These are phyloP conservation scores for Shargacucullia verbasci DNA, from an alignment of 2,888 invertebrate genomes.

Conservation along the genomic window DNA sequence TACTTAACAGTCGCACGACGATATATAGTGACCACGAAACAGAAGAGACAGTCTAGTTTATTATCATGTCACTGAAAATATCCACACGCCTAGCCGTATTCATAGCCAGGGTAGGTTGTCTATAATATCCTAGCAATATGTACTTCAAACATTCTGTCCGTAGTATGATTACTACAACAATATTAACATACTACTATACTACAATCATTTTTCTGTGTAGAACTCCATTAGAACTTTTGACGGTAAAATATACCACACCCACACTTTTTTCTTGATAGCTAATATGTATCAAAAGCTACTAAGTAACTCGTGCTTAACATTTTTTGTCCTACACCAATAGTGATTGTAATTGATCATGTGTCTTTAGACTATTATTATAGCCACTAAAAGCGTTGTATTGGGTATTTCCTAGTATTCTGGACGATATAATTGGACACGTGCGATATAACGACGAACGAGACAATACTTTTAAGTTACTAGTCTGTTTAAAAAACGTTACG, in stretches of 20 bases:
- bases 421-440: too few species aligned
- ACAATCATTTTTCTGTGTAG: neutral
- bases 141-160: too few species aligned
- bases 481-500: too few species aligned
- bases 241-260: constrained; percentile 12
- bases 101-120: too few species aligned
- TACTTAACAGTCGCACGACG: too few species aligned
- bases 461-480: too few species aligned
- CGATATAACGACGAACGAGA: too few species aligned
- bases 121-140: too few species aligned
- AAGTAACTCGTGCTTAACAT: constrained; percentile 4
- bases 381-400: constrained; percentile 5
- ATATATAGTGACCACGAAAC: too few species aligned
- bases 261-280: constrained; percentile 24
- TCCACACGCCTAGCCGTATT: too few species aligned
- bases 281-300: constrained; percentile 15
- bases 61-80: constrained; percentile 3
- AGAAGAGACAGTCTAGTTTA: neutral
- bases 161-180: too few species aligned
- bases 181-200: too few species aligned
- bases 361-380: constrained; percentile 5
- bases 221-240: constrained; percentile 12
- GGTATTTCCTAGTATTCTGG: neutral
- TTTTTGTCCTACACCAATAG: constrained; percentile 14
- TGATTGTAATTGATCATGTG: constrained; percentile 26